Evolutionary conservation across 2,888 invertebrate genomes (phyloP), one percentile per base, ranked within the genome.

Genomic region (Schrankia costaestrigalis): DNA sequence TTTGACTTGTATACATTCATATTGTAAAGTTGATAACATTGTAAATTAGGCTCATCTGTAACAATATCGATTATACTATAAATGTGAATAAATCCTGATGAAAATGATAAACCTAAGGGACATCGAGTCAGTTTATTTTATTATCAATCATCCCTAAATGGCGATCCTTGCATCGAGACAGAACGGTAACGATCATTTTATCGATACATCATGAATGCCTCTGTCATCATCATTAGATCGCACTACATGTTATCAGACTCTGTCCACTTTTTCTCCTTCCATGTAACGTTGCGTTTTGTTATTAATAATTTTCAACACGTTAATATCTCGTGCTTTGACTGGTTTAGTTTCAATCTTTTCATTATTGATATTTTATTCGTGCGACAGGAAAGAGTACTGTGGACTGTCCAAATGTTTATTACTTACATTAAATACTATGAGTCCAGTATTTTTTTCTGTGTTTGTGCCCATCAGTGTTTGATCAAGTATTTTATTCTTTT

Each of bases 151-250:
- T 54, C 78, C 76, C 69, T 69, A 64, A 31, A 70, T 71, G 85
- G 82, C 83, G 83, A 77, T 71, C 82, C 81, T 80, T 71, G 75
- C 85, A 69, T 78, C 85, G 78, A 82, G 80, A 79, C 70, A 69
- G 73, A 81, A 87, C 85, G 86, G 86, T 86, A 86, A 86, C 71
- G 73, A 83, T 65, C 81, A 85, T 80, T 85, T 85, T 83, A 78
- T 85, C 82, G 82, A 82, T 85, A 78, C 73, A 76, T 86, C 83
- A 80, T 85, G 86, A 85, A 86, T 86, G 86, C 86, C 82, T 83
- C 82, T 85, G 82, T 83, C 83, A 83, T 84, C 78, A 85, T 84
- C 84, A 83, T 78, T 86, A 86, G 85, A 71, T 57, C 78, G 85
- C 86, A 86, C 87, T 30, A 56, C 55, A 69, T 69, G 63, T 39